Percentiles rank a stretch among this genome's conserved stretches.
These are phyloP conservation scores for Diloba caeruleocephala DNA, from an alignment of 2,888 invertebrate species.

Conservation along the genomic window DNA sequence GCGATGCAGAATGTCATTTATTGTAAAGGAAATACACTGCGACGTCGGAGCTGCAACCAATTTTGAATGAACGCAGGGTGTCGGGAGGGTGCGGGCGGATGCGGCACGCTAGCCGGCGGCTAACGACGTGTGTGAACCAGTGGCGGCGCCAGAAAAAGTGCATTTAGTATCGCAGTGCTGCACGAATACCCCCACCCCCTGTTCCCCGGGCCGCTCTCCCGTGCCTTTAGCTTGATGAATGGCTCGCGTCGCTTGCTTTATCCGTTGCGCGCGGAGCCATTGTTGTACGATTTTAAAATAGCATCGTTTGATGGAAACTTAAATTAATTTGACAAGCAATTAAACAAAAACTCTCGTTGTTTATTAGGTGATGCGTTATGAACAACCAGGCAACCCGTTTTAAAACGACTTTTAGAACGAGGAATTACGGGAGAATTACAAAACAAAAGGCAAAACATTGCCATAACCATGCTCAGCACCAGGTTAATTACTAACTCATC, in stretches of 20 bases:
- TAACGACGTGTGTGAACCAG: slow-evolving; percentile 34
- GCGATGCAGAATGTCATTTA: slow-evolving; percentile 18
- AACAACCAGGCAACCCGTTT: no score
- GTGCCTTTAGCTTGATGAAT: slow-evolving; percentile 22
- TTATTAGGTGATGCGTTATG: no score
- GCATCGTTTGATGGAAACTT: no score
- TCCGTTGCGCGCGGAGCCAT: slow-evolving; percentile 15
- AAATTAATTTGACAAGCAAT: slow-evolving; percentile 1
- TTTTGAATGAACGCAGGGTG: slow-evolving; percentile 6
- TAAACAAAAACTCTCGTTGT: no score
- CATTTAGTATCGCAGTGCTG: slow-evolving; percentile 24
- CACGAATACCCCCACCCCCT: not conserved
- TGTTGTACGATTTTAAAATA: slow-evolving; percentile 35
- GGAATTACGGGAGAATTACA: no score
- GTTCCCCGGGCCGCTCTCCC: not conserved
- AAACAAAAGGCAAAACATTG: no score
- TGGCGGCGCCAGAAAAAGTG: slow-evolving; percentile 24
- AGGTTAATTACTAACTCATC: no score
- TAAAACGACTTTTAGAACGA: no score
- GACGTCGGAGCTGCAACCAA: slow-evolving; percentile 1
- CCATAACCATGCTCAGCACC: no score
- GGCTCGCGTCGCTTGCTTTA: slow-evolving; percentile 25
- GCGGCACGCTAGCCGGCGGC: slow-evolving; percentile 1
- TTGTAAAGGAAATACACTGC: slow-evolving; percentile 22
- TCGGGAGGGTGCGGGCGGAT: not conserved